Percentiles rank a stretch among this genome's conserved stretches.
Conservation (phyloP, 2,888 invertebrate genomes). For the Clepsis dumicolana region DNA sequence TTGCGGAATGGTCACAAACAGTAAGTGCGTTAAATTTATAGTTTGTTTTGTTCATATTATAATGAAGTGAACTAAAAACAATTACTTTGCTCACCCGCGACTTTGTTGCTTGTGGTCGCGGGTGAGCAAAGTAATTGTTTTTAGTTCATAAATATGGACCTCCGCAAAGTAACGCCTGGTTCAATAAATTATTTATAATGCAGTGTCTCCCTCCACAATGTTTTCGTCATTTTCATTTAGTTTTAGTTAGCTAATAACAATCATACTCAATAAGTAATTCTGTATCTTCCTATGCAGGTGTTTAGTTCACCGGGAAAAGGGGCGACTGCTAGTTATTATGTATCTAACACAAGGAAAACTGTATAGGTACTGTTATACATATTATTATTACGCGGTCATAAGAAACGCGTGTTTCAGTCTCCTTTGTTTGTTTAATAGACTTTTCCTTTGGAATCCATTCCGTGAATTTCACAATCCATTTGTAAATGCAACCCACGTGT, state of each 20-base stretch:
- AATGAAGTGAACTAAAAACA: too few species aligned
- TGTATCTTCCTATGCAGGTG: too few species aligned
- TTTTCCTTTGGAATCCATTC: background rate
- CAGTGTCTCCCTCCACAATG: too few species aligned
- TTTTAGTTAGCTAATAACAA: too few species aligned
- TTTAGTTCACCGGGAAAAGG: background rate
- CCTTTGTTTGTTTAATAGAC: slow-evolving; percentile 7
- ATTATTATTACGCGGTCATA: background rate
- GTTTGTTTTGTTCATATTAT: background rate
- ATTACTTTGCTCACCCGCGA: too few species aligned
- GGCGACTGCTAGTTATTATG: background rate
- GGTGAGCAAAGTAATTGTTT: too few species aligned
- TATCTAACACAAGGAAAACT: background rate
- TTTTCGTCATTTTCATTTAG: too few species aligned
- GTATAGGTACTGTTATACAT: background rate
- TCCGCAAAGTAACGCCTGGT: too few species aligned
- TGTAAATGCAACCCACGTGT: background rate
- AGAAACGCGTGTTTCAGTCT: background rate
- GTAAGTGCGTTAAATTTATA: background rate
- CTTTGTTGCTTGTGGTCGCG: too few species aligned
- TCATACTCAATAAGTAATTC: too few species aligned
- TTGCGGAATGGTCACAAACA: slow-evolving; percentile 1
- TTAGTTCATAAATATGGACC: too few species aligned
- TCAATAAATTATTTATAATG: too few species aligned
- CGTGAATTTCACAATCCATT: background rate